Base-by-base conservation (phyloP, 2,888 invertebrate species). In the Lochmaea capreae region DNA sequence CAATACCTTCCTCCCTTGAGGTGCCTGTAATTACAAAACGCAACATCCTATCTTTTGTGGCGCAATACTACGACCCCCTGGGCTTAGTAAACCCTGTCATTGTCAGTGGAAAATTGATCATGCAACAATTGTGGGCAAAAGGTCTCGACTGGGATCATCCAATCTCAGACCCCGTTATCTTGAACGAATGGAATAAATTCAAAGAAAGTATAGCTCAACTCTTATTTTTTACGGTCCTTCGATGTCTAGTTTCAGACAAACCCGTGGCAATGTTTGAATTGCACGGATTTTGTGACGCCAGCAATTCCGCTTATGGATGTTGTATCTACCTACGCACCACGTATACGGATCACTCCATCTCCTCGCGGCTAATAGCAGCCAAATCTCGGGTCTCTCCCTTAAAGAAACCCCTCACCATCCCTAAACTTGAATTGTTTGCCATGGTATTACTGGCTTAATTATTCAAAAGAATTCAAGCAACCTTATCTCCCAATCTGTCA, bases 21-120 rank as follows among this genome's bases (percentile, higher is more conserved):
- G 52, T 52, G 52, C 52, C 52, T 52, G 52, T 52, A n/a, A 52
- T 52, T 16, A 52, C 52, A 52, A 52, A 52, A 52, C 52, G 52
- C 52, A 52, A n/a, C 52, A 52, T 52, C 6, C 52, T 52, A 6
- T 52, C 52, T 52, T 52, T 52, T 1, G 52, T 52, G 52, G 52
- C 52, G 52, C 52, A 52, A 52, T 52, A 16, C n/a, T 52, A 16
- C 52, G 52, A 52, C 52, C 52, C 52, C 52, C 52, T 52, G 16
- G 52, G 52, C 5, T 52, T 52, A 46, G 46, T 46, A n/a, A 52
- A 52, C 52, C 52, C 52, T 52, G 52, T 52, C 52, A 52, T 52
- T 52, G 52, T 52, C 52, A 52, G 52, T 52, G 52, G 52, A 52
- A 52, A 52, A 52, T 14, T 46, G 12, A 46, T 52, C 5, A 52